Evolutionary conservation across 2,888 invertebrate genomes (phyloP), one percentile per base, ranked within the genome.

Genomic region (Idaea dimidiata): DNA sequence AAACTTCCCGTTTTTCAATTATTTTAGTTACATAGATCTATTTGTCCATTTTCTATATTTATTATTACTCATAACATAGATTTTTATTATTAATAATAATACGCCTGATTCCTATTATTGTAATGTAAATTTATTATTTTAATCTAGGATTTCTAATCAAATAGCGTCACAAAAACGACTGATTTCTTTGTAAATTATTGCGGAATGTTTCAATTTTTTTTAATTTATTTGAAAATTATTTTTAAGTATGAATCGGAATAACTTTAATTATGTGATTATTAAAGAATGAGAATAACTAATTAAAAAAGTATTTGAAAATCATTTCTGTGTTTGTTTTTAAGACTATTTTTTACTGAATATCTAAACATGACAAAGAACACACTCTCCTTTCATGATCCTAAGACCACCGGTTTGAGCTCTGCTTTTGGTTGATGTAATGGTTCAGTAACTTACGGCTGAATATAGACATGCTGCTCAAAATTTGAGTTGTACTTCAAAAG

Each of bases 41-140:
- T 14, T 43, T 75, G 77, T 77, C 69, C 69, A 73, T 66, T 64
- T 74, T 71, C 70, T 68, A 78, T 72, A 73, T 80, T 74, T 80
- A 77, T 74, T 80, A 77, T 82, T 84, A 86, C 85, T 87, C 84
- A 84, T 78, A 24, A 24, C 5, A 84, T 89, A 87, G 80, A 83
- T 76, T 83, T 43, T 33, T 33, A 14, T 43, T 43, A 43, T 8
- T 43, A 43, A 7, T 43, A 78, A 82, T 86, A 86, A 89, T 89
- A 89, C 90, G 91, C 89, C 91, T 90, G 91, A 91, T 91, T 92
- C 91, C 91, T 92, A 91, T 89, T 91, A 90, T 84, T 88, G 82
- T 88, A 70, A 68, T 84, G 80, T 91, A 89, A 83, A 86, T 86
- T 88, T 90, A n/a, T 83, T 87, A 90, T 87, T 84, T 89, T 87